These are phyloP conservation scores for Girardia tigrina DNA, from an alignment of 2,888 invertebrate species.

Conservation along the genomic window DNA sequence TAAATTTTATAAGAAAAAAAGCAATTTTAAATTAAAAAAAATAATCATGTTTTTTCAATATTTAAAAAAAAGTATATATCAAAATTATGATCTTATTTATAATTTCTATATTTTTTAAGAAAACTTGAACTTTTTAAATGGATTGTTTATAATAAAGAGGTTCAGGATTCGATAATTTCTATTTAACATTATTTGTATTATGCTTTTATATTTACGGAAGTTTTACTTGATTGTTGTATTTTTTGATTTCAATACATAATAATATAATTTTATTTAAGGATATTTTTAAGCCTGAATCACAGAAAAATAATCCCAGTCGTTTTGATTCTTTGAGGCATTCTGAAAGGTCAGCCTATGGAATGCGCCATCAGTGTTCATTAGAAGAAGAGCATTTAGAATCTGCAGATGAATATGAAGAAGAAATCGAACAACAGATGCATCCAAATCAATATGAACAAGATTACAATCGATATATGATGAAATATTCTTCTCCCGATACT, in stretches of 20 bases:
- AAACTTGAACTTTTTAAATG: no score
- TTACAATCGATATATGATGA: slow-evolving; percentile 15
- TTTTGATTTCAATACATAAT: neutral
- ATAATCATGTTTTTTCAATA: no score
- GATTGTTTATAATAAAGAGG: no score
- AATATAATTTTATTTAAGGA: neutral
- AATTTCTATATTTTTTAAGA: no score
- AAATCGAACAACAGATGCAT: neutral
- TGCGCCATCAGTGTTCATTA: neutral
- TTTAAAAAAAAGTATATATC: no score
- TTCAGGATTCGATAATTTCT: neutral
- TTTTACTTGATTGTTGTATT: neutral
- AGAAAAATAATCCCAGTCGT: neutral
- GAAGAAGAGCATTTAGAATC: neutral
- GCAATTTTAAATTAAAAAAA: no score
- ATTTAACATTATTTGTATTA: neutral
- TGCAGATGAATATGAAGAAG: neutral
- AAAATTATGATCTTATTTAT: no score
- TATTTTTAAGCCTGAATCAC: neutral
- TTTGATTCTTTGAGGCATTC: neutral
- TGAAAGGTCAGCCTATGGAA: neutral
- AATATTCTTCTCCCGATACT: neutral
- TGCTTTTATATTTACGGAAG: neutral
- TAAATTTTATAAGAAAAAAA: no score
- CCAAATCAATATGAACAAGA: neutral